Evolutionary conservation across 2,797 vertebrate species (phyloP), one percentile per base, ranked within the genome.

Genomic region (Anas acuta): DNA sequence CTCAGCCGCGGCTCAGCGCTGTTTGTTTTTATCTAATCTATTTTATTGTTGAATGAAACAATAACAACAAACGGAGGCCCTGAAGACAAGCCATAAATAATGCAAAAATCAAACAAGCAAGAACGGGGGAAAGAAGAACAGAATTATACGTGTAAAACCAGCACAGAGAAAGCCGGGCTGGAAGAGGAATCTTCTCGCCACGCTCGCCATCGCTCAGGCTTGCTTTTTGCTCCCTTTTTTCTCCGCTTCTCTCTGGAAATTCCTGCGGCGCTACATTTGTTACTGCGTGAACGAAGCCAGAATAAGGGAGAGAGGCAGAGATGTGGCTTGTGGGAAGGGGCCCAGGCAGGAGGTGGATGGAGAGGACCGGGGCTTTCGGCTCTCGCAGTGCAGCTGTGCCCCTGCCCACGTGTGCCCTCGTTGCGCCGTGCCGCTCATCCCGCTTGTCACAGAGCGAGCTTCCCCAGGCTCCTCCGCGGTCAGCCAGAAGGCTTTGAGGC

Each of bases 61-160:
- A 92, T 94, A 87, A 93, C 87, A 89, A 80, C 72, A 84, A 84
- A 95, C 74, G 74, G 57, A 51, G 78, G 75, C 89, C 75, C 95
- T n/a, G 73, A 95, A 97, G 92, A 96, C 93, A 90, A 90, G 80
- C 89, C 79, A 91, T 95, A 92, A 95, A 97, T 96, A 96, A 96
- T 96, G 94, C 62, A 93, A 75, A 96, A 93, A 89, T 94, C 92
- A 87, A 94, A 87, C 95, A 94, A 92, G 90, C 66, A 17, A 90
- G 87, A 72, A 87, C 60, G 18, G 54, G 41, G 72, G 45, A 54
- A 54, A 95, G 91, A 65, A 75, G 22, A 73, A 84, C 79, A 82
- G 66, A 79, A 75, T 94, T 80, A 76, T 69, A 69, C 23, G 47
- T 85, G 89, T 95, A 69, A 80, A 92, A 74, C 14, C 75, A 70